A percentile compares a stretch with the other conserved stretches of the same genome.
Conservation (phyloP, 2,797 vertebrate genomes). For the Pangasius djambal region DNA sequence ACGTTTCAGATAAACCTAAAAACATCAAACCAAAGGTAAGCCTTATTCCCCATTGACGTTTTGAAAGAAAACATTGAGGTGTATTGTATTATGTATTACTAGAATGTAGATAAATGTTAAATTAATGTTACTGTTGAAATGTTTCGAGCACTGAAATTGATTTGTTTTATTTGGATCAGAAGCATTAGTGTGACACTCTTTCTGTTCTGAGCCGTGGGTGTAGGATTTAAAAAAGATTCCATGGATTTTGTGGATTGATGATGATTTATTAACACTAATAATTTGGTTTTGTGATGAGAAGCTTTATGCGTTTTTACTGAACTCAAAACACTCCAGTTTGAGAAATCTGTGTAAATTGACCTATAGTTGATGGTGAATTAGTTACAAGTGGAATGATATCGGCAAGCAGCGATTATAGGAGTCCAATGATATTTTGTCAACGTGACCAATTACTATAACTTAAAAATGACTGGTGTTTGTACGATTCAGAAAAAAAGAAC, state of each 20-base stretch:
- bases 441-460: background rate
- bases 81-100: background rate
- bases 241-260: slow-evolving; percentile 63
- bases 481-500: background rate
- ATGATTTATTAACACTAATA: slow-evolving; percentile 66
- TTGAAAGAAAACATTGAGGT: background rate
- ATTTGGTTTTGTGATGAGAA: slow-evolving; percentile 46
- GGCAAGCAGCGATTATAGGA: background rate
- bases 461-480: background rate
- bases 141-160: background rate
- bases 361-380: background rate
- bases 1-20: slow-evolving; percentile 89
- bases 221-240: slow-evolving; percentile 51
- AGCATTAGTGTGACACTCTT: background rate
- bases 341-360: background rate
- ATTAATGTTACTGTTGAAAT: background rate
- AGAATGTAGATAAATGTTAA: background rate
- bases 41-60: background rate
- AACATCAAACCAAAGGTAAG: slow-evolving; percentile 90
- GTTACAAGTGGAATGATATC: background rate
- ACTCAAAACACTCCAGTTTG: background rate
- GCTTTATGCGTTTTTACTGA: background rate
- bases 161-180: background rate
- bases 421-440: background rate
- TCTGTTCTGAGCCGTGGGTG: background rate